Percentiles rank a stretch among this genome's conserved stretches.
Evolutionary conservation across 2,888 invertebrate species (phyloP).

Genomic region (Chironomus tentans): DNA sequence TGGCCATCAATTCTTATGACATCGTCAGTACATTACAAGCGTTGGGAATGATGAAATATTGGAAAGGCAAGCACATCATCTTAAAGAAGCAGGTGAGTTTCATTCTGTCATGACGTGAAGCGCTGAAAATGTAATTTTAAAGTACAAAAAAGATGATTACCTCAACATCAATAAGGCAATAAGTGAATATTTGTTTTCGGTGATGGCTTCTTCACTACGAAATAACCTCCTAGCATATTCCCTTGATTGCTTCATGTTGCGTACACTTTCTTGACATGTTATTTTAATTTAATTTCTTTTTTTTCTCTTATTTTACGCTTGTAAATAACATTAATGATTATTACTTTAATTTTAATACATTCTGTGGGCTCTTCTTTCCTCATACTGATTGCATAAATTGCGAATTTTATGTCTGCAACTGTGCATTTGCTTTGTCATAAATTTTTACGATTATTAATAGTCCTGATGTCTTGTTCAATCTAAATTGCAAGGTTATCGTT

Average conservation of each 20-base stretch:
- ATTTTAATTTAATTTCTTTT: not conserved
- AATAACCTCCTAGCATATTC: too few species aligned
- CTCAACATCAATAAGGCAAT: not conserved
- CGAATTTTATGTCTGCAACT: too few species aligned
- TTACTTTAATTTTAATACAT: not conserved
- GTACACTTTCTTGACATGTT: too few species aligned
- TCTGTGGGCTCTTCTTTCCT: too few species aligned
- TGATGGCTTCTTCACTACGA: too few species aligned
- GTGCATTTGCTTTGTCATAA: too few species aligned
- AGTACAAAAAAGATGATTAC: not conserved
- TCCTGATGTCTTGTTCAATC: too few species aligned
- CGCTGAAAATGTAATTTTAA: not conserved
- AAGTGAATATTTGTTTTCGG: not conserved
- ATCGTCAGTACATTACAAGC: conserved; percentile 96
- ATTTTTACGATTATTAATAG: too few species aligned
- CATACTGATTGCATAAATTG: too few species aligned
- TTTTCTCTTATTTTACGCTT: not conserved
- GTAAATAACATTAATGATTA: not conserved
- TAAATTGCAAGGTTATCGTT: too few species aligned
- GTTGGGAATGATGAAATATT: conserved; percentile 95
- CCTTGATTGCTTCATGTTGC: not conserved
- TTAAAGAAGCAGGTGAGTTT: conserved; percentile 75
- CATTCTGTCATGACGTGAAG: not conserved
- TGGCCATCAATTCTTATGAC: conserved; percentile 94
- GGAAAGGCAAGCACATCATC: conserved; percentile 97